Base-by-base conservation (phyloP, 2,797 vertebrate species). In the Acestrorhynchus altus region DNA sequence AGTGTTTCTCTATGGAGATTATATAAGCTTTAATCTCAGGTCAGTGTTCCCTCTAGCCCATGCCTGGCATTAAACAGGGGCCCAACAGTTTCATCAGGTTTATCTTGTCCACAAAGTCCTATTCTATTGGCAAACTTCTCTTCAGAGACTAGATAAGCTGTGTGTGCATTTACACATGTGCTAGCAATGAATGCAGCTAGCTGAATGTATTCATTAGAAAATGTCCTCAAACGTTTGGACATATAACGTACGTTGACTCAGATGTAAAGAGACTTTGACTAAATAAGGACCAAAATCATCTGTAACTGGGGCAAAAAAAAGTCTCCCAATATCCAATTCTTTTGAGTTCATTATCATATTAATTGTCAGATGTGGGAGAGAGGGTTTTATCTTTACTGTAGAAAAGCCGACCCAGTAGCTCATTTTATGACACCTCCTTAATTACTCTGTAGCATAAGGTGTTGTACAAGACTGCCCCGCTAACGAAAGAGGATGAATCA, bases 301-400 rank as follows among this genome's bases (percentile, higher is more conserved):
- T 79, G 70, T 81, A 76, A 56, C 51, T 52, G 61, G 52, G 65
- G 54, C 12, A 59, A 52, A 39, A 49, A 57, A 15, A 9, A 1
- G 67, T 72, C 57, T 59, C 57, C 51, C 68, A 80, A 82, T 78
- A 83, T 83, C 28, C 49, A 76, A 39, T 79, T 78, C 74, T 28
- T 69, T 90, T 89, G 90, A 91, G 92, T 87, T 90, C 89, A 92
- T 93, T 93, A 92, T 88, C 91, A 92, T 92, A 90, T 91, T 93
- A 92, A 93, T 92, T 91, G 91, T 91, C 87, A 91, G 90, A 91
- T 91, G 88, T 90, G 86, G 90, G 65, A 76, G 70, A 39, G 65
- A 56, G 67, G 69, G 74, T 31, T 78, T 82, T 80, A 90, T 86
- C 83, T 81, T 86, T 89, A 85, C 86, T 85, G 88, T 89, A 91